These are phyloP conservation scores for Tinea semifulvella DNA, from an alignment of 2,888 invertebrate genomes.

Conservation along the genomic window DNA sequence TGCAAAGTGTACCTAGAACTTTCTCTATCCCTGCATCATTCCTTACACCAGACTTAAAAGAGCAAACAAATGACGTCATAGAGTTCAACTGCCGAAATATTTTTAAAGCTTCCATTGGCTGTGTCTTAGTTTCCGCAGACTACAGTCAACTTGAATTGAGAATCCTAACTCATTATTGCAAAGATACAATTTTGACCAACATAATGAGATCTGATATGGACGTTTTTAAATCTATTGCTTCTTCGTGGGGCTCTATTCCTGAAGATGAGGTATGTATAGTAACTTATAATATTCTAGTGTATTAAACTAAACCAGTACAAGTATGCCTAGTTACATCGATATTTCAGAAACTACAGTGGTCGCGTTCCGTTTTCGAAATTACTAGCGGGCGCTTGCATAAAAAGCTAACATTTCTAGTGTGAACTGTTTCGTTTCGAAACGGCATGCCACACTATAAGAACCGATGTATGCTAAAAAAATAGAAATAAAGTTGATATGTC, in stretches of 20 bases:
- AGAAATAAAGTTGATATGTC: no score
- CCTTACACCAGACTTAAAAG: conserved; percentile 26
- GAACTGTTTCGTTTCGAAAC: no score
- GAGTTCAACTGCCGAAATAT: conserved; percentile 74
- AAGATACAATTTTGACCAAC: conserved; percentile 73
- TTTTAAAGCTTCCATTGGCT: conserved; percentile 69
- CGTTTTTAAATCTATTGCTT: conserved; percentile 86
- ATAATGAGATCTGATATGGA: conserved; percentile 77
- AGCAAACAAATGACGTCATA: conserved; percentile 31
- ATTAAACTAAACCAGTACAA: no score
- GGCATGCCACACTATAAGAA: no score
- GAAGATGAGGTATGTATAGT: conserved; percentile 65
- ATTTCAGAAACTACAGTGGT: no score
- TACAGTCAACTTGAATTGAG: conserved; percentile 96
- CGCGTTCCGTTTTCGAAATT: no score
- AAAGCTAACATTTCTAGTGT: no score
- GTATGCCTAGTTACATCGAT: no score
- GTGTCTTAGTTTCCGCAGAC: conserved; percentile 87
- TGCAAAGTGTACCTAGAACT: conserved; percentile 91
- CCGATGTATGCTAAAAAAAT: no score
- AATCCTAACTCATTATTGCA: conserved; percentile 89
- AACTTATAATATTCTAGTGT: no score
- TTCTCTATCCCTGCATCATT: conserved; percentile 69
- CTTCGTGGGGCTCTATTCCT: conserved; percentile 79
- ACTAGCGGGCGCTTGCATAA: no score